phyloP scores from a whole-genome alignment of 2,888 invertebrate species.

The Drosophila leonis region DNA sequence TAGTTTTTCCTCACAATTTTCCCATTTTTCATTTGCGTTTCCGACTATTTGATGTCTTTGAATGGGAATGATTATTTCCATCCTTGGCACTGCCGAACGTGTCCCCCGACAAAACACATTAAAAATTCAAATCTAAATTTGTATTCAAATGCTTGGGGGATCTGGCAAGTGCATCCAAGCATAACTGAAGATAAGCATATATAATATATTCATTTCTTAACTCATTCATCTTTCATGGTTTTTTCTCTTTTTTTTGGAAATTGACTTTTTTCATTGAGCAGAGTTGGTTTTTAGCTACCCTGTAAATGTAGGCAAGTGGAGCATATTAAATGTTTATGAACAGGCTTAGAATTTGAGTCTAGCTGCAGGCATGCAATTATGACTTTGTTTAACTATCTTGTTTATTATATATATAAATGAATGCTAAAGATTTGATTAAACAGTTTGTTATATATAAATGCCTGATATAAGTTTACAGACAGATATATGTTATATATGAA shows the following conservation, averaged over 20 bases:
- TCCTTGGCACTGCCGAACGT: constrained; percentile 24
- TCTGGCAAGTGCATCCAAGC: neutral
- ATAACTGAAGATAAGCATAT: constrained; percentile 4
- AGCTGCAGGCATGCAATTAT: too few relatives aligned
- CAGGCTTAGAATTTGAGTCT: neutral
- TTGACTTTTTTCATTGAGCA: constrained; percentile 4
- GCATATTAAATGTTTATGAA: neutral
- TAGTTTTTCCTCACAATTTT: constrained; percentile 31
- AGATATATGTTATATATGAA: neutral
- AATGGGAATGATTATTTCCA: constrained; percentile 36
- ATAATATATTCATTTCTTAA: constrained; percentile 17
- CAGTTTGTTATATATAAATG: too few relatives aligned
- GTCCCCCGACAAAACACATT: constrained; percentile 11
- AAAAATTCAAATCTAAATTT: constrained; percentile 46
- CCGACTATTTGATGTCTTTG: constrained; percentile 20
- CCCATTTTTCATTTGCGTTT: constrained; percentile 12
- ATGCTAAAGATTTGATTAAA: too few relatives aligned
- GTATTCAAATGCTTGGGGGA: constrained; percentile 48
- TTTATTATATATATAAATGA: too few relatives aligned
- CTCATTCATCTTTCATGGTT: constrained; percentile 47
- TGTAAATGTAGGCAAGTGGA: too few relatives aligned
- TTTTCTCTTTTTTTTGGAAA: constrained; percentile 6
- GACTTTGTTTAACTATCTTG: too few relatives aligned
- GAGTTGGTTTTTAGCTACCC: neutral
- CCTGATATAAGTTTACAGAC: neutral